Base-by-base conservation (phyloP, 2,113 vertebrate species). In the Catharus minimus region DNA sequence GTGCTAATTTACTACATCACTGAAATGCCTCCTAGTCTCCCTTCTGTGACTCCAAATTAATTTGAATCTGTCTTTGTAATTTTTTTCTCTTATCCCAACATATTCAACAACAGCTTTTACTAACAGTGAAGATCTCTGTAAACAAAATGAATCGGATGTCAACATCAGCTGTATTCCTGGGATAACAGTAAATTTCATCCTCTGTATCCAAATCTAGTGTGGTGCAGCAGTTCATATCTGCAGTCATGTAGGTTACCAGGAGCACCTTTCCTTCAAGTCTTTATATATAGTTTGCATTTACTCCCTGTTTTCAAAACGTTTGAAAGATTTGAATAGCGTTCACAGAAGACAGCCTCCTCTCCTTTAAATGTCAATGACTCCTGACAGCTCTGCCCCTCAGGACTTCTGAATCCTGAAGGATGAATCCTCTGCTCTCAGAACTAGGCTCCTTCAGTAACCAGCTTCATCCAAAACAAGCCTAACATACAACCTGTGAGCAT, bases 1-100 rank as follows among this genome's bases (percentile, higher is more conserved):
- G 30, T 32, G 81, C 65, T 83, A 91, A 95, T 89, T 90, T 91
- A 94, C 76, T 95, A 88, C 80, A 92, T 50, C 47, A 84, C 82
- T 81, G 88, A 91, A 95, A 95, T 64, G 77, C 68, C 53, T 80
- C 68, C 72, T 75, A 81, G 93, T 86, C 68, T 85, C 50, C 88
- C 50, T 80, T 52, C 68, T 53, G 68, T 78, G 86, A 78, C 60
- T 90, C 33, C 46, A 90, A 90, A 90, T 78, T 81, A 81, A 68
- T 78, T 86, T 88, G 64, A 77, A 83, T 80, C 46, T 73, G 17
- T 52, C 75, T 76, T 64, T n/a, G 23, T n/a, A 50, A 28, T 61
- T 53, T 86, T 85, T 78, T 68, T 26, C 27, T 60, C 13, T 75
- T 74, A 56, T 38, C 15, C 12, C 32, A 74, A 74, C n/a, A 33